Evolutionary conservation across 2,113 vertebrate species (phyloP), one percentile per base, ranked within the genome.

Genomic region (Pycnonotus jocosus): DNA sequence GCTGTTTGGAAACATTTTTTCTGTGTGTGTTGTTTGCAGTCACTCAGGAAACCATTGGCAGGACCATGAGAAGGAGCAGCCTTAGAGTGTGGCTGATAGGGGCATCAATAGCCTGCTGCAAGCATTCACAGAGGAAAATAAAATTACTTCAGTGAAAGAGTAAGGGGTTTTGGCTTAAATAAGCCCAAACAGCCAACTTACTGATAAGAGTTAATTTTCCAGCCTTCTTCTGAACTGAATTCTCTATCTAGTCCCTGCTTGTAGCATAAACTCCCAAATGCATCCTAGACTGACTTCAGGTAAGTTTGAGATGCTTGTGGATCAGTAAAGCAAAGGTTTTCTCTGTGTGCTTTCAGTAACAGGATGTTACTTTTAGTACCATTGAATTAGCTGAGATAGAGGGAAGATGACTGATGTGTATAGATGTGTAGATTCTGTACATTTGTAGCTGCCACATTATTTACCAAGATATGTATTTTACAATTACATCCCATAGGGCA

Each of bases 401-500:
- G 35, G 33, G 40, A 60, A 33, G 48, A 3, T 68, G 62, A 6
- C 45, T 21, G 30, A n/a, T 54, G 6, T n/a, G 18, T 33, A 33
- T 5, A 27, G n/a, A 21, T 0, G 1, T 65, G 14, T 58, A 33
- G 37, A 38, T 38, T 0, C 1, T 66, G 28, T 66, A 40, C 38
- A 15, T 45, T 23, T n/a, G 15, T 37, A 42, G 58, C 28, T 69
- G 68, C 27, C 1, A 1, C 8, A 0, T 21, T 58, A 18, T 38
- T 66, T 60, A 48, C 33, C 0, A 0, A 38, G 54, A 17, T 9
- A 3, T 0, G 8, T 66, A 10, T 76, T 76, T 58, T 42, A 37
- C 1, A 0, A 14, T 65, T 15, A 1, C 12, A 19, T 44, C 22
- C 3, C 2, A 0, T 45, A 45, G 30, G 9, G 6, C 23, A 25